Evolutionary conservation across 1,140 invertebrate species (phyloP).

Genomic region (Drosophila persimilis): DNA sequence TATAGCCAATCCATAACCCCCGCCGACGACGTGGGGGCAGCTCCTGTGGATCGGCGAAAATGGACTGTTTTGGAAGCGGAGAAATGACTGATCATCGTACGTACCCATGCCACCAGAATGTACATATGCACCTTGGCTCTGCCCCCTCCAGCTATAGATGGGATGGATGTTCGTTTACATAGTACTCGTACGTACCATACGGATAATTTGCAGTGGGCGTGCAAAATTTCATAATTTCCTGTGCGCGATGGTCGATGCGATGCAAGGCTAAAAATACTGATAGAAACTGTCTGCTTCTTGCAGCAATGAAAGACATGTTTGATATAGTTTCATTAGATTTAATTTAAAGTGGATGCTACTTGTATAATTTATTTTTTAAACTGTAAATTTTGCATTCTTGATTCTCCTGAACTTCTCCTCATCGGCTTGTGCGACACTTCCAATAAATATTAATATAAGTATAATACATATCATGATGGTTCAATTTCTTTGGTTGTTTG

Average conservation of each 20-base stretch:
- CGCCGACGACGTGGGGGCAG: constrained; percentile 45
- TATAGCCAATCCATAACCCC: constrained; percentile 13
- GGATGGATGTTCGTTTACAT: constrained; percentile 7
- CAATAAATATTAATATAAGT: constrained; percentile 79
- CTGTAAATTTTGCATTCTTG: constrained; percentile 73
- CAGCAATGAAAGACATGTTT: constrained; percentile 32
- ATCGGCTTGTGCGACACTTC: constrained; percentile 53
- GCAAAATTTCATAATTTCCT: constrained; percentile 70
- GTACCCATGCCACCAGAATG: not conserved
- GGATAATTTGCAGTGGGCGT: constrained; percentile 38
- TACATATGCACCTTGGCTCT: constrained; percentile 7
- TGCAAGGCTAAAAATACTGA: constrained; percentile 42
- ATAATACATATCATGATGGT: constrained; percentile 73
- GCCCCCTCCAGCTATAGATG: not conserved
- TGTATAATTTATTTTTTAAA: constrained; percentile 65
- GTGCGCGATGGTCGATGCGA: not conserved
- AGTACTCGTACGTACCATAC: not conserved
- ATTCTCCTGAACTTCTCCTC: constrained; percentile 61
- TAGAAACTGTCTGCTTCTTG: not conserved
- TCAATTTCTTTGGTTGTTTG: constrained; percentile 37
- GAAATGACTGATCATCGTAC: constrained; percentile 9
- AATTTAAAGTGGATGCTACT: constrained; percentile 74
- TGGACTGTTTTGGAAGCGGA: constrained; percentile 53
- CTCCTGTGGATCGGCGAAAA: constrained; percentile 49
- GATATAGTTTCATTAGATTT: constrained; percentile 41